Base-by-base conservation (phyloP, 2,113 vertebrate genomes). In the Engraulis encrasicolus region DNA sequence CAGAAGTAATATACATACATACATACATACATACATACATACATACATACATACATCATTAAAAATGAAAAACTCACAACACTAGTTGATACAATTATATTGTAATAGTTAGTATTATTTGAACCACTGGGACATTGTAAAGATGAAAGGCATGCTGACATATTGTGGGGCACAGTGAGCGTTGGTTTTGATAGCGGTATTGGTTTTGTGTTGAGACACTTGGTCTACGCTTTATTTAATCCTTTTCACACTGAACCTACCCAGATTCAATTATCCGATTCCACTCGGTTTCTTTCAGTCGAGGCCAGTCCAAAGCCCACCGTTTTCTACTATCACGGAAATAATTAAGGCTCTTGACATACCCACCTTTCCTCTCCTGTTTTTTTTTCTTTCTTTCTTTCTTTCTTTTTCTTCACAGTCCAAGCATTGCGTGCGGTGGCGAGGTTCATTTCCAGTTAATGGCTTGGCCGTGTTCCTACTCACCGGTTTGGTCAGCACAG, bases 281-380 rank as follows among this genome's bases (percentile, higher is more conserved):
- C n/a, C 66, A 34, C 14, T 34, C 11, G 58, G 66, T 74, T 74
- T 36, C 66, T 74, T 31, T 15, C 66, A 74, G 23, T 36, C 66
- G 4, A 34, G 66, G 27, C 27, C 14, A 15, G 66, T 34, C 66
- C 66, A 74, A 31, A 31, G 12, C 27, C n/a, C n/a, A 45, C 27
- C 66, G 31, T 74, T 54, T 74, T 74, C 66, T 18, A 74, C 34
- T 74, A 74, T 14, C 66, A 74, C 66, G 31, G 66, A 74, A 74
- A 74, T 17, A 74, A 74, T 74, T 74, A 36, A 2, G 66, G 31
- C 66, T 74, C 31, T 31, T 74, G 66, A 74, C 66, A 74, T 74
- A 17, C 34, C 23, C 66, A 74, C 66, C 27, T 34, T 74, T 74
- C 40, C 40, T n/a, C 40, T 45, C 40, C 40, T 34, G 14, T 34